Evolutionary conservation across 2,113 vertebrate genomes (phyloP).

Genomic region (Pavo muticus): DNA sequence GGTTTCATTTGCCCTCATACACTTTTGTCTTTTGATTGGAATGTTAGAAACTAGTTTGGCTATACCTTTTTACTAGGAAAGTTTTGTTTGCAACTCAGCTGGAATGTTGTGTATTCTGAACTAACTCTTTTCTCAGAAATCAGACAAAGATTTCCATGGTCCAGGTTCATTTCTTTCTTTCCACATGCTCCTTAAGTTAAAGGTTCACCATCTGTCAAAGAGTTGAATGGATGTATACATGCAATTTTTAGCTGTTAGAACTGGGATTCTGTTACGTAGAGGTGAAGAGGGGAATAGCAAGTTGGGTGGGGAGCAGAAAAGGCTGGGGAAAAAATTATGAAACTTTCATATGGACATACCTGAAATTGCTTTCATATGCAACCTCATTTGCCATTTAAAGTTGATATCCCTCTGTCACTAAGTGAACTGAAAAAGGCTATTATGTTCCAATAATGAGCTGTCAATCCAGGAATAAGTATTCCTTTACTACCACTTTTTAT

Average conservation of each 20-base stretch:
- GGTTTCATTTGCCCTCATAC: not conserved
- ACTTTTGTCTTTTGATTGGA: not conserved
- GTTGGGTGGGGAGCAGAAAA: not conserved
- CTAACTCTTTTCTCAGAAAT: not conserved
- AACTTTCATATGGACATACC: not conserved
- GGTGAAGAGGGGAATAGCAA: not conserved
- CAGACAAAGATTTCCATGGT: not conserved
- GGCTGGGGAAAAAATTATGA: accelerated
- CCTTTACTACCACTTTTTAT: not conserved
- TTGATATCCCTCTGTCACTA: not conserved
- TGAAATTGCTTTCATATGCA: not conserved
- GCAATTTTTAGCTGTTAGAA: not conserved
- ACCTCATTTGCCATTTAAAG: not conserved
- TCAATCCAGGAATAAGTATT: not conserved
- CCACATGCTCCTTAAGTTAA: not conserved
- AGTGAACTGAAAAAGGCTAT: not conserved
- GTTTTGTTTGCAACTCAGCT: not conserved
- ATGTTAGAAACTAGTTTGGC: not conserved
- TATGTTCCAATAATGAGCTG: not conserved
- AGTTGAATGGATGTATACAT: not conserved
- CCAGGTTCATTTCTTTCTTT: not conserved
- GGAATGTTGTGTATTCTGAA: not conserved
- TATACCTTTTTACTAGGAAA: not conserved
- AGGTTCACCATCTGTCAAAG: not conserved
- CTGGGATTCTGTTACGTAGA: not conserved